phyloP scores from a whole-genome alignment of 2,797 vertebrate species.

The Todus mexicanus region DNA sequence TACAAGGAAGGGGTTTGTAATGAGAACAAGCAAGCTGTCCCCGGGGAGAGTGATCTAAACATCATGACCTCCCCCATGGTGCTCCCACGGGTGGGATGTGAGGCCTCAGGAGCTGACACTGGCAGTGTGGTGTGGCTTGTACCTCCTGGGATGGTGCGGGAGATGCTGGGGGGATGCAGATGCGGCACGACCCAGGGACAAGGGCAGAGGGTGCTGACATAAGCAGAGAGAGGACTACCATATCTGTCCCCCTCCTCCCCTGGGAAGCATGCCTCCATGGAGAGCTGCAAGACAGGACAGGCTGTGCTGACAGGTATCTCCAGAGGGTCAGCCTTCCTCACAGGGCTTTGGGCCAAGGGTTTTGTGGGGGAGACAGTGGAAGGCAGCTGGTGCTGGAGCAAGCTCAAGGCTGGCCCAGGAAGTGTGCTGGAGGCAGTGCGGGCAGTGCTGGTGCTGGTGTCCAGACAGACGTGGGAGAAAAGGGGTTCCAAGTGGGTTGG shows the following conservation, averaged over 20 bases:
- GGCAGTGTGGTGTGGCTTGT: rapidly evolving
- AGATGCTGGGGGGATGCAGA: neutral
- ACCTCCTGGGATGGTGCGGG: neutral
- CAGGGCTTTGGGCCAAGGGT: neutral
- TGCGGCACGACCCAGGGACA: rapidly evolving
- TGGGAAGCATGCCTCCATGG: neutral
- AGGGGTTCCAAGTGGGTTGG: neutral
- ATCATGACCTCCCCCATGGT: rapidly evolving
- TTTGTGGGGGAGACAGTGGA: neutral
- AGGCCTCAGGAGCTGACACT: rapidly evolving
- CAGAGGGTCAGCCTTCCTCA: neutral
- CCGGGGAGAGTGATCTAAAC: neutral
- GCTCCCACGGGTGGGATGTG: rapidly evolving
- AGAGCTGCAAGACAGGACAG: neutral
- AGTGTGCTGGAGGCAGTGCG: rapidly evolving
- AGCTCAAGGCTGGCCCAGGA: neutral
- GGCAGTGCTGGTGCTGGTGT: neutral
- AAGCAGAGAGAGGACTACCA: neutral
- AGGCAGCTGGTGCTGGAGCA: neutral
- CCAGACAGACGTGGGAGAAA: neutral
- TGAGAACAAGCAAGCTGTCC: neutral
- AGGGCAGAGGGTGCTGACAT: neutral
- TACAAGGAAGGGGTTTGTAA: neutral
- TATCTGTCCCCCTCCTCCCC: neutral
- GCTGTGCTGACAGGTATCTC: neutral